Evolutionary conservation across 2,797 vertebrate genomes (phyloP).

Genomic region (Periparus ater): DNA sequence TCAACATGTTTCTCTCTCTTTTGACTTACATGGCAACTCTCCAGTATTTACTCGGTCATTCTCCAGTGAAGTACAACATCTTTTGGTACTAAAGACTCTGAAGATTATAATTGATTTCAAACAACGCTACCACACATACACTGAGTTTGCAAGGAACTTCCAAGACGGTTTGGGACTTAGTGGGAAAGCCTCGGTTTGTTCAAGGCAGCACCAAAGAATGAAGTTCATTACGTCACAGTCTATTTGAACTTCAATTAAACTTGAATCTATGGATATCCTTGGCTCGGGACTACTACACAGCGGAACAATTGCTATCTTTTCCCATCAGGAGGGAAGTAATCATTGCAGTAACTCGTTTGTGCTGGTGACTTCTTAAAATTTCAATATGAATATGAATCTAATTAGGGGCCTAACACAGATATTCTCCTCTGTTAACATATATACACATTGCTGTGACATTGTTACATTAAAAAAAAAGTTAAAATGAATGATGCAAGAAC

Average conservation of each 20-base stretch:
- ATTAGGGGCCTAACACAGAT: slow-evolving; percentile 14
- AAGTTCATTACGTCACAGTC: background rate
- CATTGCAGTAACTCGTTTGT: background rate
- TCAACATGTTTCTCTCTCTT: slow-evolving; percentile 10
- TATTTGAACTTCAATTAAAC: slow-evolving; percentile 18
- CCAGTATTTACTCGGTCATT: slow-evolving; percentile 47
- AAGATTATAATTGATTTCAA: slow-evolving; percentile 1
- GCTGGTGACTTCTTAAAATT: slow-evolving; percentile 6
- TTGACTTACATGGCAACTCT: slow-evolving; percentile 4
- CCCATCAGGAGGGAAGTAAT: slow-evolving; percentile 4
- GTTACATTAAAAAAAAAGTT: background rate
- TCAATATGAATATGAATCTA: slow-evolving; percentile 27
- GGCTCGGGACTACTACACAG: background rate
- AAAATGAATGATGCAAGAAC: slow-evolving; percentile 27
- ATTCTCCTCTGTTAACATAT: slow-evolving; percentile 18
- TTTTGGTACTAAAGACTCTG: slow-evolving; percentile 2
- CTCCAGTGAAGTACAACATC: background rate
- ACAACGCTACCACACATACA: background rate
- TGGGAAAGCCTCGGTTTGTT: background rate
- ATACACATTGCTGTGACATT: slow-evolving; percentile 5
- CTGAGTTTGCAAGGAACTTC: background rate
- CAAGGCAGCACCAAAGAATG: background rate
- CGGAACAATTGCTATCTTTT: background rate
- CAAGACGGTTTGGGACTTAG: background rate
- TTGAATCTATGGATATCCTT: background rate